Evolutionary conservation across 2,113 vertebrate genomes (phyloP).

Genomic region (Uria lomvia): DNA sequence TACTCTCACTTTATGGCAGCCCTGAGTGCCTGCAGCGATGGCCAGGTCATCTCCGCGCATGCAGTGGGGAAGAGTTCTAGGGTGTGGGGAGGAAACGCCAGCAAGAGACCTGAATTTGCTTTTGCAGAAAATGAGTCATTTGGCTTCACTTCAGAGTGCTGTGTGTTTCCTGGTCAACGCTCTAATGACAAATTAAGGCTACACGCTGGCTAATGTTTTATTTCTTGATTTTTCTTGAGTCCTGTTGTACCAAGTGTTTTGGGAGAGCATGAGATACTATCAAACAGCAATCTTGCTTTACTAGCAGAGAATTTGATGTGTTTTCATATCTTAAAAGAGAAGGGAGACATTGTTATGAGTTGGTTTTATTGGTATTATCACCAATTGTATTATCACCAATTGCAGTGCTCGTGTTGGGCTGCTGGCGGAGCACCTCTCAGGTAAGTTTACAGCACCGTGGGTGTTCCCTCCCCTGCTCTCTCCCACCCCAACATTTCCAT

Average conservation of each 20-base stretch:
- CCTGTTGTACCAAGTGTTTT: background rate
- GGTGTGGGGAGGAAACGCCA: background rate
- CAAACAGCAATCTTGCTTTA: background rate
- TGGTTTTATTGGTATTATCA: background rate
- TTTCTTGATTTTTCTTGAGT: background rate
- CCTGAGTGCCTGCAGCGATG: background rate
- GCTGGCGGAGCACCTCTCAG: background rate
- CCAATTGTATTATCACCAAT: background rate
- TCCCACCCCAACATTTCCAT: no score
- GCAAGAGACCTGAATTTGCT: background rate
- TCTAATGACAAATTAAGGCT: background rate
- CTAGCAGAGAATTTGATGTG: background rate
- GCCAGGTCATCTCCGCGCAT: fast-evolving
- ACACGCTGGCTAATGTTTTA: background rate
- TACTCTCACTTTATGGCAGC: background rate
- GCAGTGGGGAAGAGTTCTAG: background rate
- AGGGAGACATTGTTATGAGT: background rate
- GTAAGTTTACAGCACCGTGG: background rate
- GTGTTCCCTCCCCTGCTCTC: background rate
- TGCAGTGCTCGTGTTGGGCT: background rate
- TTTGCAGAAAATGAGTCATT: background rate
- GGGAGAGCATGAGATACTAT: background rate
- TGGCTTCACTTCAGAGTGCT: background rate
- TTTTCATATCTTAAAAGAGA: background rate
- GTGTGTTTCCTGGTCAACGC: background rate